Conservation (phyloP, 2,797 vertebrate species). For the Galagoides demidoff region DNA sequence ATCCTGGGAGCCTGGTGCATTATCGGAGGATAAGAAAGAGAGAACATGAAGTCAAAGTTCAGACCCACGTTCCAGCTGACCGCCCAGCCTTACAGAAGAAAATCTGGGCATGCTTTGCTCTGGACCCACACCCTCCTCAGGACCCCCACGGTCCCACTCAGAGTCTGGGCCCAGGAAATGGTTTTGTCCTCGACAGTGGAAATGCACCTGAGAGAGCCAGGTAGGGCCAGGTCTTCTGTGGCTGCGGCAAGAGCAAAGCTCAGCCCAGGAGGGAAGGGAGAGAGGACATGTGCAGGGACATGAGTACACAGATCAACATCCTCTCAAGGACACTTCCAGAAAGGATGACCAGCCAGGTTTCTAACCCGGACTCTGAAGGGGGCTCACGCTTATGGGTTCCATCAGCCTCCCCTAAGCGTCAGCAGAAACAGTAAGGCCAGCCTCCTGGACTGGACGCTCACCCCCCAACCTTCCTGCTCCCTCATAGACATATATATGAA, state of each 20-base stretch:
- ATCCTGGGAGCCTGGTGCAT: background rate
- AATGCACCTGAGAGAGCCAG: fast-evolving
- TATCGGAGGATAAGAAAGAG: background rate
- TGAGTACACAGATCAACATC: fast-evolving
- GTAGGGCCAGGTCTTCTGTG: fast-evolving
- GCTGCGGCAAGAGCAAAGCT: background rate
- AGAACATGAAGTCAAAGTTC: background rate
- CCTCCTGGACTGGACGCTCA: too few relatives aligned
- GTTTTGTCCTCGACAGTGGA: fast-evolving
- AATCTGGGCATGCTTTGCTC: fast-evolving
- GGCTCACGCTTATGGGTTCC: background rate
- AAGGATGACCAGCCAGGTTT: background rate
- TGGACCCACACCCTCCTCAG: background rate
- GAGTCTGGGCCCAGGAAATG: too few relatives aligned
- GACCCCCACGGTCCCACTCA: background rate
- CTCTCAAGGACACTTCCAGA: background rate
- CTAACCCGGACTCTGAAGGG: background rate
- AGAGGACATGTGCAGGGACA: too few relatives aligned
- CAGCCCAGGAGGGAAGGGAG: background rate
- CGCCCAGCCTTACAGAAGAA: background rate
- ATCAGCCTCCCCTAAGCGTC: background rate
- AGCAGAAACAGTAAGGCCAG: too few relatives aligned
- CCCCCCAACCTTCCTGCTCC: too few relatives aligned
- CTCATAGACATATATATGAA: too few relatives aligned
- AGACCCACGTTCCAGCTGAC: background rate